These are phyloP conservation scores for Paramormyrops hopkinsi DNA, from an alignment of 2,797 vertebrate species.

Conservation along the genomic window DNA sequence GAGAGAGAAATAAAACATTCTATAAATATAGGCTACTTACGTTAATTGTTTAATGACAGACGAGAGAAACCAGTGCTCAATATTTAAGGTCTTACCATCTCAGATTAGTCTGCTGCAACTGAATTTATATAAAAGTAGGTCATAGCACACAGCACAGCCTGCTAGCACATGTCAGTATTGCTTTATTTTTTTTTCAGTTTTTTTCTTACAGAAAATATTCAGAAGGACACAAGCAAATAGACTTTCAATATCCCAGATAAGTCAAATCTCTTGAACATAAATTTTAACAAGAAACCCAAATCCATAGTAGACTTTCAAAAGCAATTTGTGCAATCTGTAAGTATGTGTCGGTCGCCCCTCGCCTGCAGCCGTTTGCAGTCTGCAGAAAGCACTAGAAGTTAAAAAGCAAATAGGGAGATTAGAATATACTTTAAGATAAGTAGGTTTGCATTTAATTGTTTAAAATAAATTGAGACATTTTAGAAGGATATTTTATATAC, in stretches of 20 bases:
- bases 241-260: background rate
- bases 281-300: background rate
- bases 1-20: background rate
- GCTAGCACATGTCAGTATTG: background rate
- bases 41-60: background rate
- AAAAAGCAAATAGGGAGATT: background rate
- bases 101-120: background rate
- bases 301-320: slow-evolving; percentile 3
- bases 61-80: background rate
- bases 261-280: background rate
- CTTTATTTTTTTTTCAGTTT: background rate
- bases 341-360: background rate
- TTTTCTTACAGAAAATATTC: background rate
- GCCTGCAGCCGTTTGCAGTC: background rate
- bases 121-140: background rate
- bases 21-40: background rate
- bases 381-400: background rate
- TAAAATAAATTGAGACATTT: slow-evolving; percentile 7
- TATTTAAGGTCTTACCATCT: background rate
- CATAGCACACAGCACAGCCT: background rate
- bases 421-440: slow-evolving; percentile 1
- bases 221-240: background rate
- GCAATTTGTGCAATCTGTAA: slow-evolving; percentile 6
- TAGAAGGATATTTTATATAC: background rate
- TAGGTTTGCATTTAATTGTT: background rate